phyloP scores from a whole-genome alignment of 2,888 invertebrate genomes.

The Gerris lacustris region DNA sequence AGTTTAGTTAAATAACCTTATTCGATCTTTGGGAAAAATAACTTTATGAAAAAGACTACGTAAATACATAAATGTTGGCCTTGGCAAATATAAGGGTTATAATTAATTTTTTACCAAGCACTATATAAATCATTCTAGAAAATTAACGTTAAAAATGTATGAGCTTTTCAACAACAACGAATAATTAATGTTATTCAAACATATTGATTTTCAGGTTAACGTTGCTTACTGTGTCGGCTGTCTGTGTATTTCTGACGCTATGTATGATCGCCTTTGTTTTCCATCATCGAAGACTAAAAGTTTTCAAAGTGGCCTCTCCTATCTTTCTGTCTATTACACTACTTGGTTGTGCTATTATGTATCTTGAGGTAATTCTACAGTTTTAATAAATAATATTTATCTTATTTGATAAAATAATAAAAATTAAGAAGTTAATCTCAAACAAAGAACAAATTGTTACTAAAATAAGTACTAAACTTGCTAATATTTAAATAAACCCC shows the following conservation, averaged over 20 bases:
- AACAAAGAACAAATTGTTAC: neutral
- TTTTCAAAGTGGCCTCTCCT: slow-evolving; percentile 85
- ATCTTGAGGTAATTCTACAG: slow-evolving; percentile 60
- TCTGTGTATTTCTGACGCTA: slow-evolving; percentile 66
- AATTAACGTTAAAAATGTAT: too few species aligned
- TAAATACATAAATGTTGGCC: too few species aligned
- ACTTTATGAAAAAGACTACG: too few species aligned
- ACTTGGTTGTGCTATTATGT: slow-evolving; percentile 83
- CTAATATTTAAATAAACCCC: neutral
- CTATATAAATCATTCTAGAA: too few species aligned
- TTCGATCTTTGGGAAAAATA: too few species aligned
- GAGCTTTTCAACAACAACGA: too few species aligned
- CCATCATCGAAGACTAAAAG: slow-evolving; percentile 70
- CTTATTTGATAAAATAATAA: neutral
- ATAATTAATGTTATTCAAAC: too few species aligned
- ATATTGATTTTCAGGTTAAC: slow-evolving; percentile 51
- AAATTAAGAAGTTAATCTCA: neutral
- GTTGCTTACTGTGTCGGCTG: slow-evolving; percentile 61
- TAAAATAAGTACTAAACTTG: too few species aligned
- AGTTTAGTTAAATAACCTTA: too few species aligned
- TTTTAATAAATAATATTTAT: slow-evolving; percentile 6
- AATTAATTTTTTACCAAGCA: too few species aligned
- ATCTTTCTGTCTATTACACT: slow-evolving; percentile 83
- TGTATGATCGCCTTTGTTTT: slow-evolving; percentile 66
- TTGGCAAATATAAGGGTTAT: too few species aligned